These are phyloP conservation scores for Sepioteuthis lessoniana DNA, from an alignment of 2,888 invertebrate genomes.

Conservation along the genomic window DNA sequence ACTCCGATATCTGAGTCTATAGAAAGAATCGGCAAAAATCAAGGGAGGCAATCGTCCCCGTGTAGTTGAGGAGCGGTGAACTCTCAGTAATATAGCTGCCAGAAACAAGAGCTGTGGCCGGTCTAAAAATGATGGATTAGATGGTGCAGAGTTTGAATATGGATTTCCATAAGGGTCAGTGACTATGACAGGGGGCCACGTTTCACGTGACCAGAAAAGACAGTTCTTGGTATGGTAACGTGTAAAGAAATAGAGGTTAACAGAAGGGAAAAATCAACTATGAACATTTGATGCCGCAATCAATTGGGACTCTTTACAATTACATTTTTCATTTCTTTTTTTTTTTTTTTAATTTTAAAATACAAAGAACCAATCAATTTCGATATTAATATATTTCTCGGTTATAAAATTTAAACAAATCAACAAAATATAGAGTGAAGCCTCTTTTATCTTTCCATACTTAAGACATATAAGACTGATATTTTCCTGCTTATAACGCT, in stretches of 20 bases:
- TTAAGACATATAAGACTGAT: no score
- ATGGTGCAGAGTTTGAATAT: neutral
- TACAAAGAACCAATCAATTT: no score
- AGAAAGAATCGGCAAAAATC: neutral
- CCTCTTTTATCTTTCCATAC: no score
- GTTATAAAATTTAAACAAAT: no score
- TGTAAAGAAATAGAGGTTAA: neutral
- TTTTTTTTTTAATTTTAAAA: no score
- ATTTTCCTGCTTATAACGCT: no score
- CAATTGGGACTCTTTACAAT: neutral
- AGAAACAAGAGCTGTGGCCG: constrained; percentile 11
- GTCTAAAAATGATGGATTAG: constrained; percentile 20
- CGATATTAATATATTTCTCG: no score
- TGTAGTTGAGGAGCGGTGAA: neutral
- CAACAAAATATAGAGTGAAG: no score
- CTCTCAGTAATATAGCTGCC: neutral
- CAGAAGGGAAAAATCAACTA: neutral
- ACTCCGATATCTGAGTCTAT: neutral
- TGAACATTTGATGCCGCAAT: neutral
- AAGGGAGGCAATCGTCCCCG: neutral
- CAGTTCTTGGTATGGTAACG: neutral
- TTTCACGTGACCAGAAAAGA: constrained; percentile 21
- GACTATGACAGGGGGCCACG: neutral
- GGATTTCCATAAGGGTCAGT: constrained; percentile 6
- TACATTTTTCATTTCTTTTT: neutral